These are phyloP conservation scores for Lethrus apterus DNA, from an alignment of 1,140 invertebrate species.

Conservation along the genomic window DNA sequence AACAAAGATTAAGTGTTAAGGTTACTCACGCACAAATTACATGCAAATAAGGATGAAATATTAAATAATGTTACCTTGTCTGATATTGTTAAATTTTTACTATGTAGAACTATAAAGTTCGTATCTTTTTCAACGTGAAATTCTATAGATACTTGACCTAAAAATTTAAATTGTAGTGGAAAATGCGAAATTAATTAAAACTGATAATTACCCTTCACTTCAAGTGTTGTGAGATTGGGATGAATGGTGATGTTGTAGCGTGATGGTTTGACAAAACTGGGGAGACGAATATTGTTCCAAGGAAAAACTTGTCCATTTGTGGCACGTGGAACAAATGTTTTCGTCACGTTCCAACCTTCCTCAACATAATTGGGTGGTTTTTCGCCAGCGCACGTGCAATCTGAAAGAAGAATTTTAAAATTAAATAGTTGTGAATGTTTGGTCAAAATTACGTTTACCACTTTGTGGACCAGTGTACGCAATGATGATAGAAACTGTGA, in stretches of 20 bases:
- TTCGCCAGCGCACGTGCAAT: slow-evolving; percentile 64
- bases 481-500: slow-evolving; percentile 77
- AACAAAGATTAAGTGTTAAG: too few species aligned
- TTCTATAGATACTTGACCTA: slow-evolving; percentile 79
- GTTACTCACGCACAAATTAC: too few species aligned
- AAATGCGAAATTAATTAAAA: too few species aligned
- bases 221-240: slow-evolving; percentile 85
- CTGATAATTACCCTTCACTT: slow-evolving; percentile 65
- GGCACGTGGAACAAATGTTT: slow-evolving; percentile 54
- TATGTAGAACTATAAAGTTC: slow-evolving; percentile 84
- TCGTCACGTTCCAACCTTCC: slow-evolving; percentile 53
- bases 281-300: slow-evolving; percentile 81
- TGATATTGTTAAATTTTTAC: slow-evolving; percentile 80
- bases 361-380: slow-evolving; percentile 55
- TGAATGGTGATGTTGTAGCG: slow-evolving; percentile 87
- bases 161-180: too few species aligned
- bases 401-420: slow-evolving; percentile 40
- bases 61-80: slow-evolving; percentile 53
- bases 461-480: slow-evolving; percentile 80
- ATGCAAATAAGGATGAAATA: not conserved
- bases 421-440: not conserved
- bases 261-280: slow-evolving; percentile 68
- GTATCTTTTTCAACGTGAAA: slow-evolving; percentile 76
- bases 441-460: slow-evolving; percentile 45
- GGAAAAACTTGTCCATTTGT: slow-evolving; percentile 78